Percentiles rank a stretch among this genome's conserved stretches.
Evolutionary conservation across 2,888 invertebrate genomes (phyloP).

Genomic region (Strigamia crassipes): DNA sequence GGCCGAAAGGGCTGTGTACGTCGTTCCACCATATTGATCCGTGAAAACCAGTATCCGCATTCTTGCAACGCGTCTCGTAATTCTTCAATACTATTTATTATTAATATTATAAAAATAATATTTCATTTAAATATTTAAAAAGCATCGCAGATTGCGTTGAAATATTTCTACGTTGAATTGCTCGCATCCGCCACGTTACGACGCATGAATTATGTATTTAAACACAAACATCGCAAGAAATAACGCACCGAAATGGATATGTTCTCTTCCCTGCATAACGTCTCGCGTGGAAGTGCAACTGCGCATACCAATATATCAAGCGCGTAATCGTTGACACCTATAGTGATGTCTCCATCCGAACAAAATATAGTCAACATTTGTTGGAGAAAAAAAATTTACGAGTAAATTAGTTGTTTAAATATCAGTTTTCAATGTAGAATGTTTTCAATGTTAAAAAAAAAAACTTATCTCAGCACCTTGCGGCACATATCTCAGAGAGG

Average conservation of each 20-base stretch:
- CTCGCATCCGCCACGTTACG: background rate
- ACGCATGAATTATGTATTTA: background rate
- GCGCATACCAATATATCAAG: too few relatives aligned
- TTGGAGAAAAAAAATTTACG: too few relatives aligned
- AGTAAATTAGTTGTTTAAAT: too few relatives aligned
- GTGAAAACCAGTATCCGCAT: background rate
- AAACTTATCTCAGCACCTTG: too few relatives aligned
- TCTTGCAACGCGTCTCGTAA: background rate
- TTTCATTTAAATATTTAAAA: background rate
- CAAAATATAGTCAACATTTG: too few relatives aligned
- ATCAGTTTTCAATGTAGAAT: too few relatives aligned
- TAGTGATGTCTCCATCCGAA: too few relatives aligned
- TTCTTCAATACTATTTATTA: background rate
- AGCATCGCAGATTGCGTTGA: background rate
- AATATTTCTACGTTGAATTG: background rate
- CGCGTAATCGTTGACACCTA: too few relatives aligned
- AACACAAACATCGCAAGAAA: background rate
- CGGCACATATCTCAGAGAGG: too few relatives aligned
- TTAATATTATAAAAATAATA: background rate
- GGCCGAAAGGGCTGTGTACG: background rate
- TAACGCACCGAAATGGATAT: background rate
- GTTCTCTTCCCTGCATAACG: background rate
- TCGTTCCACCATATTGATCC: constrained; percentile 19
- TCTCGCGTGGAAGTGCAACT: background rate
- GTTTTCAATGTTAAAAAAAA: too few relatives aligned